Evolutionary conservation across 2,888 invertebrate species (phyloP).

Genomic region (Clivina fossor): DNA sequence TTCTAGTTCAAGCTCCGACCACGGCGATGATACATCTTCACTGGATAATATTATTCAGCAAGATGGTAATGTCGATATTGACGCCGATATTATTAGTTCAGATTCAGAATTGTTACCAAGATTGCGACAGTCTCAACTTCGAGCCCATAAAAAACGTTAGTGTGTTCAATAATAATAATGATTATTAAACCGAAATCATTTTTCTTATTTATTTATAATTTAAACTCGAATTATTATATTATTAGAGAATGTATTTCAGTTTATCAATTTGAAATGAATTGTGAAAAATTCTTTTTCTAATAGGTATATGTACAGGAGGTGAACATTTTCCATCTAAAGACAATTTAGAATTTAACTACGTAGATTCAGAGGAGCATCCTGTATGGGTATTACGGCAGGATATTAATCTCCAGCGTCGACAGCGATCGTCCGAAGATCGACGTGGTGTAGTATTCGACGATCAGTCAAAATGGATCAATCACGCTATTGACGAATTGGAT

Average conservation of each 20-base stretch:
- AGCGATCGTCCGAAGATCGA: conserved; percentile 10
- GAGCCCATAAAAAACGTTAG: conserved; percentile 21
- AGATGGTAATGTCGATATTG: conserved; percentile 11
- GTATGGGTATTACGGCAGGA: conserved; percentile 25
- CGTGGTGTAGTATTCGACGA: conserved; percentile 25
- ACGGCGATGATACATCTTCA: conserved; percentile 41
- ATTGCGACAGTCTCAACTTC: conserved; percentile 10
- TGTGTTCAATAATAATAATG: too few relatives aligned
- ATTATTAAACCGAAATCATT: too few relatives aligned
- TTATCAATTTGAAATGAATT: too few relatives aligned
- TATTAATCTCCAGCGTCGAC: conserved; percentile 15
- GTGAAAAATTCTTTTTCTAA: too few relatives aligned
- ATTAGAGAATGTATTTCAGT: too few relatives aligned
- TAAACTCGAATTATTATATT: too few relatives aligned
- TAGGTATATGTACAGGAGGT: too few relatives aligned
- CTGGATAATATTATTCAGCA: conserved; percentile 12
- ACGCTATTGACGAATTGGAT: conserved; percentile 9
- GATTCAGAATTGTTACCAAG: conserved; percentile 28
- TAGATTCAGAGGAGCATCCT: conserved; percentile 14
- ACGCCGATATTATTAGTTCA: conserved; percentile 24
- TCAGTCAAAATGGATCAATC: conserved; percentile 21
- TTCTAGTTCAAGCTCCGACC: conserved; percentile 46
- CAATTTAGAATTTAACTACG: conserved; percentile 17
- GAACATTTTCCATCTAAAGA: conserved; percentile 14
- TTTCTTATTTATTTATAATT: too few relatives aligned